Evolutionary conservation across 1,140 invertebrate genomes (phyloP).

Genomic region (Dinoponera quadriceps): DNA sequence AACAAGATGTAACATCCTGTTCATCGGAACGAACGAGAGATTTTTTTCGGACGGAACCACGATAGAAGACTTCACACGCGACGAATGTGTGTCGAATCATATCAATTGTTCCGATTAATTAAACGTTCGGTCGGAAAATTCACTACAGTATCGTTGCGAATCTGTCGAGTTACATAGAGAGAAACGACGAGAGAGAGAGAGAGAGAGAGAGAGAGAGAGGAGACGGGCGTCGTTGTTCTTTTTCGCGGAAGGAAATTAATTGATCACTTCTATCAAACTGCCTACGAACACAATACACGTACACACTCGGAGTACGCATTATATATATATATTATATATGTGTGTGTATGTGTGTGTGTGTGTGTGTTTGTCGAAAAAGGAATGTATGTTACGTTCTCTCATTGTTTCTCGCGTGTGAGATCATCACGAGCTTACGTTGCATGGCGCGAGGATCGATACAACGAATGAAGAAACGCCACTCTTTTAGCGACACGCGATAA

Average conservation of each 20-base stretch:
- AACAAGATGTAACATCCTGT: neutral
- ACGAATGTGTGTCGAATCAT: neutral
- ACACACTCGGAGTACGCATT: neutral
- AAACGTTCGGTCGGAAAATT: neutral
- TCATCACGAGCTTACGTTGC: constrained; percentile 20
- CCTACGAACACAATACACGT: too few relatives aligned
- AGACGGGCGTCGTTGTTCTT: too few relatives aligned
- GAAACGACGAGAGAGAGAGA: too few relatives aligned
- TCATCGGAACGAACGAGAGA: neutral
- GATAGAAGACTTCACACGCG: neutral
- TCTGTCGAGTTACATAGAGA: too few relatives aligned
- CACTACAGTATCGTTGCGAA: neutral
- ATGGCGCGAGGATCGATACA: constrained; percentile 47
- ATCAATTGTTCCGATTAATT: constrained; percentile 14
- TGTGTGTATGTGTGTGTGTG: too few relatives aligned
- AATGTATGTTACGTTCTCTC: neutral
- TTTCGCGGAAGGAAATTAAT: too few relatives aligned
- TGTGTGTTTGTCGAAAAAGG: neutral
- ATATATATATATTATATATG: neutral
- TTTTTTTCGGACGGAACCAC: neutral
- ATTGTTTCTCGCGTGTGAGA: neutral
- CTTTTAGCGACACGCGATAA: constrained; percentile 27
- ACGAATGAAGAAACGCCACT: constrained; percentile 52
- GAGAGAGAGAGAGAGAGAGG: too few relatives aligned
- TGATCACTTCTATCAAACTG: too few relatives aligned